These are phyloP conservation scores for Ctenicera cuprea DNA, from an alignment of 2,888 invertebrate species.

Conservation along the genomic window DNA sequence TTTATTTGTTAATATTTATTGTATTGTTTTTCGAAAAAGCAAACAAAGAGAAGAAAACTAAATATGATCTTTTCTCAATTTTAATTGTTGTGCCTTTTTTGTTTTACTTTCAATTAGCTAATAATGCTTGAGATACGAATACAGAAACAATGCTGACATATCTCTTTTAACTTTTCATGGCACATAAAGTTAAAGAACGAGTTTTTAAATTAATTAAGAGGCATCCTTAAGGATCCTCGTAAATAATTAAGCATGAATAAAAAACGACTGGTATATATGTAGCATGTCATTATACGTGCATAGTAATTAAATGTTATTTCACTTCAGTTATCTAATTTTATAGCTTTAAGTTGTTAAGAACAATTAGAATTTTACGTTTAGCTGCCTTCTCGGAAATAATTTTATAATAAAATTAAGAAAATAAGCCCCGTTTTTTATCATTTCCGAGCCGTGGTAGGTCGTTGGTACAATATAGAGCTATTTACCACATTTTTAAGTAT, in stretches of 20 bases:
- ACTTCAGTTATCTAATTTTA: conserved; percentile 40
- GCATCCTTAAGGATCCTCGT: conserved; percentile 39
- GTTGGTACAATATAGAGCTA: background rate
- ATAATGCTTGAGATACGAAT: too few relatives aligned
- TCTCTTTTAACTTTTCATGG: conserved; percentile 25
- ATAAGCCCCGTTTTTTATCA: background rate
- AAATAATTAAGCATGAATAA: conserved; percentile 41
- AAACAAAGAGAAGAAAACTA: too few relatives aligned
- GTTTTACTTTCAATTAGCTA: too few relatives aligned
- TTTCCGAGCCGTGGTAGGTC: background rate
- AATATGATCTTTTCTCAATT: too few relatives aligned
- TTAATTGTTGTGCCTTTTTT: too few relatives aligned
- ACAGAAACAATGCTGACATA: conserved; percentile 2
- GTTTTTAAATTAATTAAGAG: conserved; percentile 42
- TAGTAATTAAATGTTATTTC: conserved; percentile 43
- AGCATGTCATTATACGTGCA: conserved; percentile 41
- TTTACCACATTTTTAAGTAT: too few relatives aligned
- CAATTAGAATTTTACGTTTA: conserved; percentile 42
- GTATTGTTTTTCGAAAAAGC: too few relatives aligned
- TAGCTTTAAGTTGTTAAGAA: conserved; percentile 29
- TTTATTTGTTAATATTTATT: too few relatives aligned
- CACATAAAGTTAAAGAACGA: conserved; percentile 37
- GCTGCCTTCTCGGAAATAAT: conserved; percentile 31
- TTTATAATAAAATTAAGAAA: conserved; percentile 39
- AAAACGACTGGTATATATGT: conserved; percentile 29